These are phyloP conservation scores for Vulpes vulpes DNA, from an alignment of 2,113 vertebrate species.

Conservation along the genomic window DNA sequence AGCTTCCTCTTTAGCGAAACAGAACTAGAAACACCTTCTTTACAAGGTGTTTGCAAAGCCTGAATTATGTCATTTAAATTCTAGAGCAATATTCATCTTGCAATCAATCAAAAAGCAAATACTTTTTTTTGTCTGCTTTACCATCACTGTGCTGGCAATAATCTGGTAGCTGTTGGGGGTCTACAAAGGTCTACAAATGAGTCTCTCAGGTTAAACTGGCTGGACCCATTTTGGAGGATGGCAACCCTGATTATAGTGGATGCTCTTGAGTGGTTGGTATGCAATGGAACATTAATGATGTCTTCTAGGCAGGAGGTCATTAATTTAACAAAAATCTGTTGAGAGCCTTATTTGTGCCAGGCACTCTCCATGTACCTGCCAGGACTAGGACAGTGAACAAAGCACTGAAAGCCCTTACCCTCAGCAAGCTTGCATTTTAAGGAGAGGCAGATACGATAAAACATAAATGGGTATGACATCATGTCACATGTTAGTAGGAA, in stretches of 20 bases:
- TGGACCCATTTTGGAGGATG: background rate
- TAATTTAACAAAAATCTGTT: background rate
- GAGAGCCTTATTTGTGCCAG: background rate
- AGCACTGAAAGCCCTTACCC: background rate
- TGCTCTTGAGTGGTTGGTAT: background rate
- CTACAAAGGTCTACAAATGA: background rate
- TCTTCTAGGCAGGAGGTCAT: background rate
- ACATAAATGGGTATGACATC: background rate
- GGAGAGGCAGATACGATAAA: background rate
- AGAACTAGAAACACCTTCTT: background rate
- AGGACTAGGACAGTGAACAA: background rate
- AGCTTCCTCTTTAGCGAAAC: background rate
- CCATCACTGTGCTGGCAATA: background rate
- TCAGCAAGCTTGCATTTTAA: background rate
- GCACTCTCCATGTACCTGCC: background rate
- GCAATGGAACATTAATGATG: background rate
- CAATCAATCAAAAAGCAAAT: background rate
- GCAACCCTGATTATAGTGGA: background rate
- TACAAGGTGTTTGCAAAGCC: background rate
- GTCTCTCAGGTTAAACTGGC: background rate
- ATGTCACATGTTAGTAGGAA: background rate
- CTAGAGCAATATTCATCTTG: background rate
- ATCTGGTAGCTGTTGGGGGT: background rate
- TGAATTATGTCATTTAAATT: background rate
- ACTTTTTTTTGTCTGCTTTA: background rate